Evolutionary conservation across 2,888 invertebrate genomes (phyloP).

Genomic region (Oligia strigilis): DNA sequence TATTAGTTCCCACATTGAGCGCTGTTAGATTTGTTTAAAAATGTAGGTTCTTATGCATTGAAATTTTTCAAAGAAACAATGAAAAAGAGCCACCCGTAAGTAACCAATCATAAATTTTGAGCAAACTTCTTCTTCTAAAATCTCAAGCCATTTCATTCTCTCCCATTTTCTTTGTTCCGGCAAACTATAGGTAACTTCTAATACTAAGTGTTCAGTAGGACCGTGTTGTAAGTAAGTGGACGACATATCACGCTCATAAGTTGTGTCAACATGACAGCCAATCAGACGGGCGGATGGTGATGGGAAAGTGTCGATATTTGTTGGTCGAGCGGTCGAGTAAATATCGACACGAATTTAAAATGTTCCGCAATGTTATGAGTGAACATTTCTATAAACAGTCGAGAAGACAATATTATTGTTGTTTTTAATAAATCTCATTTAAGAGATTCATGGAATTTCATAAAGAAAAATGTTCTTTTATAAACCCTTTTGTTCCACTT

Average conservation of each 20-base stretch:
- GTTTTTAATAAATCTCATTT: background rate
- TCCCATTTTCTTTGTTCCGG: slow-evolving; percentile 13
- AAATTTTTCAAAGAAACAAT: too few relatives aligned
- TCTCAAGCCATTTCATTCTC: background rate
- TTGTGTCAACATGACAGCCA: slow-evolving; percentile 68
- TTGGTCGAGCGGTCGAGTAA: background rate
- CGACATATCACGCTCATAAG: slow-evolving; percentile 62
- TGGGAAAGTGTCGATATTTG: slow-evolving; percentile 13
- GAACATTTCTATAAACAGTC: background rate
- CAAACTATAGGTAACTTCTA: slow-evolving; percentile 37
- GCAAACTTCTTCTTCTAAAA: background rate
- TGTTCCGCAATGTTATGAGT: background rate
- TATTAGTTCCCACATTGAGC: background rate
- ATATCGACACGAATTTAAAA: background rate
- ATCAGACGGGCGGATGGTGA: slow-evolving; percentile 57
- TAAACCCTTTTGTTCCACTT: background rate
- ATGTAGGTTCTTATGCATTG: background rate
- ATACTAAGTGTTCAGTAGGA: slow-evolving; percentile 35
- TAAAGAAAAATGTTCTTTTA: background rate
- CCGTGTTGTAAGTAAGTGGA: slow-evolving; percentile 48
- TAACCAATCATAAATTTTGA: background rate
- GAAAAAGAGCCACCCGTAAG: background rate
- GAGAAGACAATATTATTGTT: background rate
- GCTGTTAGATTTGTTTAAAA: background rate
- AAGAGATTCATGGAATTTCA: background rate